Conservation (phyloP, 2,888 invertebrate genomes). For the Punctoribates punctum region DNA sequence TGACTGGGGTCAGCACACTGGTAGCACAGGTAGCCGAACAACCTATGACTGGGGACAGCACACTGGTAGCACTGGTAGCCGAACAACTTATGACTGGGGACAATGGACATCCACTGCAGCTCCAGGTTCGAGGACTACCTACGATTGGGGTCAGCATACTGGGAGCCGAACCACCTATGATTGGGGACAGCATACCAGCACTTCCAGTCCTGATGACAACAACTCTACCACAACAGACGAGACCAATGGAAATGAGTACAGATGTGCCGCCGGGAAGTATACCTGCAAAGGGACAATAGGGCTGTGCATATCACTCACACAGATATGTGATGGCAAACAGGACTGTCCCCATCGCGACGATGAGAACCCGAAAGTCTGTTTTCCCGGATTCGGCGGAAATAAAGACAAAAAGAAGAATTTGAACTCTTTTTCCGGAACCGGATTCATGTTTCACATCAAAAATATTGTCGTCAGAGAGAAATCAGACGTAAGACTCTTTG, state of each 20-base stretch:
- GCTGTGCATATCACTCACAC: constrained; percentile 18
- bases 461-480: constrained; percentile 19
- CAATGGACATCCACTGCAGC: not conserved
- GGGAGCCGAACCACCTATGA: constrained; percentile 26
- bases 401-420: not conserved
- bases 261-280: constrained; percentile 39
- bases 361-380: constrained; percentile 24
- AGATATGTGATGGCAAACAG: constrained; percentile 34
- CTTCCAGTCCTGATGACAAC: not conserved
- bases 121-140: not conserved
- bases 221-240: constrained; percentile 9
- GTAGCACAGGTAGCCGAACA: not conserved
- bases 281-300: constrained; percentile 39
- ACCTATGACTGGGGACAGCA: constrained; percentile 39
- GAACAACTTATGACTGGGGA: constrained; percentile 15
- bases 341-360: constrained; percentile 40
- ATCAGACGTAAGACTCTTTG: constrained; percentile 13
- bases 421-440: constrained; percentile 37
- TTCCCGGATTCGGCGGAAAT: not conserved
- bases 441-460: constrained; percentile 38
- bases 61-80: constrained; percentile 24
- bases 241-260: not conserved
- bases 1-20: constrained; percentile 37
- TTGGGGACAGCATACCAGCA: constrained; percentile 35
- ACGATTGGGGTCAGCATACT: constrained; percentile 37